Percentiles rank a stretch among this genome's conserved stretches.
These are phyloP conservation scores for Dicyrtoma fusca DNA, from an alignment of 2,888 invertebrate genomes.

Conservation along the genomic window DNA sequence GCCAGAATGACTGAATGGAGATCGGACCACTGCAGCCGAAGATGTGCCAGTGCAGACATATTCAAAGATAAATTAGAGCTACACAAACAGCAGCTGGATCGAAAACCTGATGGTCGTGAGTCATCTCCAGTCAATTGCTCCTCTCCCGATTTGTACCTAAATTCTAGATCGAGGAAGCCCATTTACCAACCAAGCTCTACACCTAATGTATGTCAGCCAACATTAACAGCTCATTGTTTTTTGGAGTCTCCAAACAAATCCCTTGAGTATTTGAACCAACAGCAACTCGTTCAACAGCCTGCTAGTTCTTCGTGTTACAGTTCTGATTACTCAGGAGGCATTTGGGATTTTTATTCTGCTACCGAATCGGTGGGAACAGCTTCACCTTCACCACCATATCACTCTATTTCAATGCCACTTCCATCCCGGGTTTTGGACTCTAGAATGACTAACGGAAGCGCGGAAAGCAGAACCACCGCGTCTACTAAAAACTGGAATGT, in stretches of 20 bases:
- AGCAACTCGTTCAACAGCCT: slow-evolving; percentile 3
- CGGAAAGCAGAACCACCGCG: not conserved
- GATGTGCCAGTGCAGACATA: slow-evolving; percentile 54
- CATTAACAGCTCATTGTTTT: slow-evolving; percentile 55
- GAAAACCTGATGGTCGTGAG: slow-evolving; percentile 53
- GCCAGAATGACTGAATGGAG: slow-evolving; percentile 52
- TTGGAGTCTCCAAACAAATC: slow-evolving; percentile 53
- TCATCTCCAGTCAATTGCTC: slow-evolving; percentile 49
- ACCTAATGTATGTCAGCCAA: slow-evolving; percentile 56
- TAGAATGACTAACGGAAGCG: slow-evolving; percentile 9
- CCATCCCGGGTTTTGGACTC: slow-evolving; percentile 38
- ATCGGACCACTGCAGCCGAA: slow-evolving; percentile 37
- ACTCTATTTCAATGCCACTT: slow-evolving; percentile 27
- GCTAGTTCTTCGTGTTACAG: slow-evolving; percentile 27
- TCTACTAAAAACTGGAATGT: slow-evolving; percentile 62
- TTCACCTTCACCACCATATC: slow-evolving; percentile 35
- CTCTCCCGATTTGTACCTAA: slow-evolving; percentile 52
- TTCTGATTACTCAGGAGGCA: slow-evolving; percentile 44
- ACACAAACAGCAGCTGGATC: slow-evolving; percentile 3
- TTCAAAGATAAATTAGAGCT: slow-evolving; percentile 49
- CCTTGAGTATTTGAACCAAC: slow-evolving; percentile 42
- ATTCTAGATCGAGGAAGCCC: slow-evolving; percentile 52
- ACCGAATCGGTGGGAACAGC: slow-evolving; percentile 24
- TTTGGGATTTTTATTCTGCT: slow-evolving; percentile 51
- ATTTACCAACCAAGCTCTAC: slow-evolving; percentile 56